Conservation (phyloP, 2,113 vertebrate genomes). For the Anseranas semipalmata region DNA sequence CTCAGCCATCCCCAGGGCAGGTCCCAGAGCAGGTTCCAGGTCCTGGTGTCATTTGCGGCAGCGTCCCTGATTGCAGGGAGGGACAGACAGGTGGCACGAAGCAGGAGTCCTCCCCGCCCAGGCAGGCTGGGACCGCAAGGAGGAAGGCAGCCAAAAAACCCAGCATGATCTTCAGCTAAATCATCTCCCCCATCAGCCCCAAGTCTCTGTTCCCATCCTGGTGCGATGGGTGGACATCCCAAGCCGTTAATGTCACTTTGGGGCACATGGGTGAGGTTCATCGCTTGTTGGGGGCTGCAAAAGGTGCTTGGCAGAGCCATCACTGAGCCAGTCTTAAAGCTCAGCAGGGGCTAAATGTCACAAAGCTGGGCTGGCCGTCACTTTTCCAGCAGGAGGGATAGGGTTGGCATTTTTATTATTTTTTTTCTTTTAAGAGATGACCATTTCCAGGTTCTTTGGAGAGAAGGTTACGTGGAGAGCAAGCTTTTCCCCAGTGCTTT, state of each 20-base stretch:
- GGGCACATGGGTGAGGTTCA: rapidly evolving
- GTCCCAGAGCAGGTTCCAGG: no score
- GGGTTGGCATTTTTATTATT: neutral
- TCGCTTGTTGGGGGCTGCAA: neutral
- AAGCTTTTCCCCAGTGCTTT: no score
- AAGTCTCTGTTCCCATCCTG: neutral
- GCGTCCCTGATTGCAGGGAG: neutral
- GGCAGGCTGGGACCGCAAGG: neutral
- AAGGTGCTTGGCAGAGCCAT: neutral
- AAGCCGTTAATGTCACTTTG: neutral
- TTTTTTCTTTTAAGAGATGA: no score
- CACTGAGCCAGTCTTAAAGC: neutral
- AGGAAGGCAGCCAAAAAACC: neutral
- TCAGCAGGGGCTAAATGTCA: rapidly evolving
- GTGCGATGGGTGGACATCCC: neutral
- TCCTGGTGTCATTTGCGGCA: neutral
- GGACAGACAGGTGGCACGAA: neutral
- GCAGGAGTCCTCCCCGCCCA: neutral
- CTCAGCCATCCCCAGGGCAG: neutral
- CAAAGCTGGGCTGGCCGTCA: rapidly evolving
- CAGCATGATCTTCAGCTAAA: neutral
- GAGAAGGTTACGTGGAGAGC: neutral
- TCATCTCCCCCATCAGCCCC: no score
- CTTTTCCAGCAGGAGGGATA: neutral
- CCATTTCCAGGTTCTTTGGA: neutral